Conservation (phyloP, 2,113 vertebrate species). For the Corydoras sp. region DNA sequence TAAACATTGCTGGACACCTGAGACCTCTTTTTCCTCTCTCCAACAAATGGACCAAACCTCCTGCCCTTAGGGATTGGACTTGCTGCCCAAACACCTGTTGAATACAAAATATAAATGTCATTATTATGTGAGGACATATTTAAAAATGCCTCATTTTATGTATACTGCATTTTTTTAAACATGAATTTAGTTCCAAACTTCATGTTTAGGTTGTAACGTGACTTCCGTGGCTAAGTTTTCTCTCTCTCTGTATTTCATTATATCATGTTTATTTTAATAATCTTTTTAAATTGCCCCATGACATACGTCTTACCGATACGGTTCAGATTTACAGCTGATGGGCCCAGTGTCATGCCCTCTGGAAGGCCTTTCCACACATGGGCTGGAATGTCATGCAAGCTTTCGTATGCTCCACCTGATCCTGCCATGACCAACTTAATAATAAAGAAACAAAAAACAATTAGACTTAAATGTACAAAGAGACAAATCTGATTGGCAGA, state of each 20-base stretch:
- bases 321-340: constrained; percentile 54
- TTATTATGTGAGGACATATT: too few species aligned
- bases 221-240: too few species aligned
- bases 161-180: too few species aligned
- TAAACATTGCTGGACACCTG: constrained; percentile 93
- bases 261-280: too few species aligned
- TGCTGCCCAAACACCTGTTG: constrained; percentile 86
- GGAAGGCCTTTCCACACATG: constrained; percentile 62
- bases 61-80: constrained; percentile 84
- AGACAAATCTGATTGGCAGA: not conserved
- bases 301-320: constrained; percentile 54
- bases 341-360: constrained; percentile 53
- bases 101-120: constrained; percentile 19
- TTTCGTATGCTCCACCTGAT: constrained; percentile 48
- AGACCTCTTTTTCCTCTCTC: constrained; percentile 90
- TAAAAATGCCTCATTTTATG: too few species aligned
- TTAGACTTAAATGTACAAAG: not conserved
- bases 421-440: constrained; percentile 50
- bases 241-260: too few species aligned
- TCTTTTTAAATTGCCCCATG: too few species aligned
- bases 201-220: too few species aligned
- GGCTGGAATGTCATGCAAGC: constrained; percentile 55
- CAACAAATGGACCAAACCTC: constrained; percentile 86
- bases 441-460: not conserved
- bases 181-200: too few species aligned